Percentiles rank a stretch among this genome's conserved stretches.
Evolutionary conservation across 2,113 vertebrate species (phyloP).

Genomic region (Corvus cornix): DNA sequence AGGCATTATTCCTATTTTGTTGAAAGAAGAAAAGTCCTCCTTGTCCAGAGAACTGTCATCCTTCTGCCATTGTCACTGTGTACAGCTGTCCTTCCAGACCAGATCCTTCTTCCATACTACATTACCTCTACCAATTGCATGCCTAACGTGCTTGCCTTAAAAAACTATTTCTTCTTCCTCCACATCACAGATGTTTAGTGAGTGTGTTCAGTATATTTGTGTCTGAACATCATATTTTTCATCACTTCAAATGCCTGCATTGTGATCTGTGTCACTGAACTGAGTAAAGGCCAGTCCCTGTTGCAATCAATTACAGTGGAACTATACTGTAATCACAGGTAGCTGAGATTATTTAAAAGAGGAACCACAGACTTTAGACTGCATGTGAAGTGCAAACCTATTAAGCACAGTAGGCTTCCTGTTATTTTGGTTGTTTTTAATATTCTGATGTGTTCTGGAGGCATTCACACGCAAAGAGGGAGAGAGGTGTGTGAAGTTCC

Average conservation of each 20-base stretch:
- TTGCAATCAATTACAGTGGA: neutral
- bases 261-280: neutral
- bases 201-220: neutral
- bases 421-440: neutral
- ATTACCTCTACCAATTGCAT: neutral
- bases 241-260: neutral
- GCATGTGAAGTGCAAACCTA: neutral
- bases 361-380: neutral
- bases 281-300: neutral
- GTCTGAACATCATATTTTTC: neutral
- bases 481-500: neutral
- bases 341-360: neutral
- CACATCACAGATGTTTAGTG: neutral
- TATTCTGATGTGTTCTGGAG: neutral
- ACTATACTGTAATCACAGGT: neutral
- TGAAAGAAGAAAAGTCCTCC: neutral
- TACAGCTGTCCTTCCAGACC: neutral
- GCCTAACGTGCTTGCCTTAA: neutral
- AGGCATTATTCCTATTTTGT: neutral
- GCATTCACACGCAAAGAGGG: accelerated
- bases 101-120: neutral
- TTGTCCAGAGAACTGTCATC: neutral
- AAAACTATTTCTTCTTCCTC: neutral
- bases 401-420: neutral
- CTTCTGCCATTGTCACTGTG: neutral